Percentiles rank a stretch among this genome's conserved stretches.
Conservation (phyloP, 2,797 vertebrate species). For the Myotis planiceps region DNA sequence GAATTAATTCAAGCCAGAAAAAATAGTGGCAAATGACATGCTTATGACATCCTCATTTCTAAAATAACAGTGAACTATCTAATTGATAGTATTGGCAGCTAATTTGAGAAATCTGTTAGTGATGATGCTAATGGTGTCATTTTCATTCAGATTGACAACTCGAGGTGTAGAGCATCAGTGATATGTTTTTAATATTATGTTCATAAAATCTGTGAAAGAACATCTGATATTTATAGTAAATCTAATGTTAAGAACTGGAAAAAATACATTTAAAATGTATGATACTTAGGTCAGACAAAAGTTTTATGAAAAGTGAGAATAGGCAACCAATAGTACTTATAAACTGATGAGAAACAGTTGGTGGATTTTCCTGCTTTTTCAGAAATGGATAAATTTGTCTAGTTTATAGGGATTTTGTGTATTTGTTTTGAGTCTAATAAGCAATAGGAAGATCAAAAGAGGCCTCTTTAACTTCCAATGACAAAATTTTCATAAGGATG, state of each 20-base stretch:
- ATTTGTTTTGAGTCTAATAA: constrained; percentile 57
- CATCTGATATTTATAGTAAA: constrained; percentile 74
- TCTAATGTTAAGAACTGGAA: constrained; percentile 42
- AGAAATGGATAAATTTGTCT: constrained; percentile 14
- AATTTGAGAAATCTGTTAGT: constrained; percentile 74
- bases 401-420: neutral
- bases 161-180: constrained; percentile 13
- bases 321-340: neutral
- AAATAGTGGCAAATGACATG: constrained; percentile 65
- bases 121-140: constrained; percentile 64
- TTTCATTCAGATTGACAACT: constrained; percentile 73
- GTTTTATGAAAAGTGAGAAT: constrained; percentile 42
- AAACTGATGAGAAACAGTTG: constrained; percentile 29
- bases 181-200: constrained; percentile 70
- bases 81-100: constrained; percentile 77
- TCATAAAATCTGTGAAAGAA: constrained; percentile 68
- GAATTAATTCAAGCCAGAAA: constrained; percentile 53
- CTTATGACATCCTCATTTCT: constrained; percentile 60
- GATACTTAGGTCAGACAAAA: constrained; percentile 48
- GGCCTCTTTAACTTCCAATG: neutral
- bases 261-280: constrained; percentile 52
- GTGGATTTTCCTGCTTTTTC: constrained; percentile 11
- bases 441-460: neutral
- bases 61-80: constrained; percentile 66
- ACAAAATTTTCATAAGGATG: neutral